Evolutionary conservation across 2,888 invertebrate species (phyloP), one percentile per base, ranked within the genome.

Genomic region (Pristionchus arcanus): DNA sequence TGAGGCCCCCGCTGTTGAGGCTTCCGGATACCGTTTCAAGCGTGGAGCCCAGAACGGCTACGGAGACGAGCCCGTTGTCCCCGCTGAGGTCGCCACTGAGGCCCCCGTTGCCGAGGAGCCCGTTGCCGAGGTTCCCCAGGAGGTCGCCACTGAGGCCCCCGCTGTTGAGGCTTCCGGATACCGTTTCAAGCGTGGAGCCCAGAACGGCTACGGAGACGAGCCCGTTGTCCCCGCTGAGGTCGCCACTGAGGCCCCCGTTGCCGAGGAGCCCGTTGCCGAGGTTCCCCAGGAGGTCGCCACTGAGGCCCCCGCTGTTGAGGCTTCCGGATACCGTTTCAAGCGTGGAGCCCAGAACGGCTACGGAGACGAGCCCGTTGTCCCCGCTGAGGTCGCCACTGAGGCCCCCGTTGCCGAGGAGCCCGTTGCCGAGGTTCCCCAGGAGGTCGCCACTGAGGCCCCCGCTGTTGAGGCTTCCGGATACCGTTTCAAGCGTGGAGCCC

Each of bases 121-220:
- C 55, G 71, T 59, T 89, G 92, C 63, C 11, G 90, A 85, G 28
- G 42, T 49, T 49, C 91, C 92, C 59, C 92, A 92, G 74, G 90
- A 89, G 55, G 37, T 42, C 71, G 66, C 87, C 55, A 90, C 91
- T 7, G 90, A 83, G 37, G 71, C 91, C 11, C 90, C 90, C 19
- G 90, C 91, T 25, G 90, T 91, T 13, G 81, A 66, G n/a, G 90
- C 90, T 37, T 85, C 86, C 42, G 71, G 88, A 74, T 88, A 88
- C 77, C 74, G 88, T 16, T 77, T 77, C 88, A 68, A 74, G 85
- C 90, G 92, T 59, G 90, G 71, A 25, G 91, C 92, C 53, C 92
- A 92, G 74, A 92, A 91, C 88, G 68, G 90, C 31, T 92, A 92
- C 89, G 92, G 92, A 90, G 92, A 92, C 55, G 92, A 92, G 90